These are phyloP conservation scores for Marisa cornuarietis DNA, from an alignment of 1,140 invertebrate species.

Conservation along the genomic window DNA sequence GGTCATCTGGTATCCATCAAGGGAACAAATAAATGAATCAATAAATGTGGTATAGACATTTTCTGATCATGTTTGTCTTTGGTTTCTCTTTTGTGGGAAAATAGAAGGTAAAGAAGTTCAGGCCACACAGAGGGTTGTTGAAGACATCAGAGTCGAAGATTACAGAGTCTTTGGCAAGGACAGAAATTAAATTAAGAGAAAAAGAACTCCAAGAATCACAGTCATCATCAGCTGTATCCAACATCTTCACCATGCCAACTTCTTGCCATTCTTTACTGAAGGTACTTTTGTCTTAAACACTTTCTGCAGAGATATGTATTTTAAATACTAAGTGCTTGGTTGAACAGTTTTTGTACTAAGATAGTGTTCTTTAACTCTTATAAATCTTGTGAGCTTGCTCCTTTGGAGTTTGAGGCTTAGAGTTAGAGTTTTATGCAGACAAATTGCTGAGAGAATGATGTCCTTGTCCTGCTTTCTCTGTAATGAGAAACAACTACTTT, in stretches of 20 bases:
- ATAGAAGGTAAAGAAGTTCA: conserved; percentile 53
- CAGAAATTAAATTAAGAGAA: conserved; percentile 53
- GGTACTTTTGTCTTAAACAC: conserved; percentile 33
- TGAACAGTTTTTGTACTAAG: no score
- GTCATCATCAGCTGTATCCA: conserved; percentile 32
- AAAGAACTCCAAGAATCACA: conserved; percentile 37
- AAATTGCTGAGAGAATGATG: no score
- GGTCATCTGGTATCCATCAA: no score
- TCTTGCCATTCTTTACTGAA: conserved; percentile 61
- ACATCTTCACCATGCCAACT: conserved; percentile 54
- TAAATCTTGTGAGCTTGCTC: no score
- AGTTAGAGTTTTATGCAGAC: no score
- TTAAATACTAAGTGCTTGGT: no score
- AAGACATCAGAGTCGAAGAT: conserved; percentile 50
- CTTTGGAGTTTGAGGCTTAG: no score
- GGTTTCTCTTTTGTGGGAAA: background rate
- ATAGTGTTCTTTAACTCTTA: no score
- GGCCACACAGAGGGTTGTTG: conserved; percentile 54
- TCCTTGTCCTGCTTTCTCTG: no score
- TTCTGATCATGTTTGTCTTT: background rate
- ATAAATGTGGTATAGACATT: background rate
- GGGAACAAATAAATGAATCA: no score
- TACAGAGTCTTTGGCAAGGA: conserved; percentile 59
- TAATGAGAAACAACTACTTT: no score
- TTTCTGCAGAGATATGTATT: no score